A percentile compares a stretch with the other conserved stretches of the same genome.
Evolutionary conservation across 2,888 invertebrate species (phyloP).

Genomic region (Tupiocoris notatus): DNA sequence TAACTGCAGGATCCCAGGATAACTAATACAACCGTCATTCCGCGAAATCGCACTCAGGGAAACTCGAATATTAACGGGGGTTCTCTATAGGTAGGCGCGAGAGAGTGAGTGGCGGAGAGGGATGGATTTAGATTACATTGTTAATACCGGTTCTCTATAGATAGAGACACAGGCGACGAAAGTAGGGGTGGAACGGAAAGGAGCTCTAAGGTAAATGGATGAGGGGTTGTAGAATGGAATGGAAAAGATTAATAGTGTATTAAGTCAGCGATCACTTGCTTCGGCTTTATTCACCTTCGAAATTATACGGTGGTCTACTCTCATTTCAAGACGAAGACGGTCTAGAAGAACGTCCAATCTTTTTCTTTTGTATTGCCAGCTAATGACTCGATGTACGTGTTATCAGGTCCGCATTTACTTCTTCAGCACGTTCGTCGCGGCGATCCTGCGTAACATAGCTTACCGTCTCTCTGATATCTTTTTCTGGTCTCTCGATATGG

Average conservation of each 20-base stretch:
- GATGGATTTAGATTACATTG: slow-evolving; percentile 32
- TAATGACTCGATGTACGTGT: slow-evolving; percentile 25
- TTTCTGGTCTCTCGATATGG: no score
- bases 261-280: slow-evolving; percentile 37
- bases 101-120: neutral
- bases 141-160: slow-evolving; percentile 17
- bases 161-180: neutral
- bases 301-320: slow-evolving; percentile 37
- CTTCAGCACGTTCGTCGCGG: no score
- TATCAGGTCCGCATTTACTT: slow-evolving; percentile 8
- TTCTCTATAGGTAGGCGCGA: no score
- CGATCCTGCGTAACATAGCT: no score
- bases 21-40: no score
- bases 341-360: neutral
- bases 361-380: slow-evolving; percentile 32
- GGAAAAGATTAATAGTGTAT: slow-evolving; percentile 36
- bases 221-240: neutral
- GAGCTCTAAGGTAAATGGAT: neutral
- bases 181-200: neutral
- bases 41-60: no score
- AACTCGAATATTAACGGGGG: no score
- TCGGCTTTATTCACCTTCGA: slow-evolving; percentile 28
- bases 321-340: slow-evolving; percentile 7
- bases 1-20: no score
- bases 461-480: no score